These are phyloP conservation scores for Panzeria rudis DNA, from an alignment of 2,888 invertebrate genomes.

Conservation along the genomic window DNA sequence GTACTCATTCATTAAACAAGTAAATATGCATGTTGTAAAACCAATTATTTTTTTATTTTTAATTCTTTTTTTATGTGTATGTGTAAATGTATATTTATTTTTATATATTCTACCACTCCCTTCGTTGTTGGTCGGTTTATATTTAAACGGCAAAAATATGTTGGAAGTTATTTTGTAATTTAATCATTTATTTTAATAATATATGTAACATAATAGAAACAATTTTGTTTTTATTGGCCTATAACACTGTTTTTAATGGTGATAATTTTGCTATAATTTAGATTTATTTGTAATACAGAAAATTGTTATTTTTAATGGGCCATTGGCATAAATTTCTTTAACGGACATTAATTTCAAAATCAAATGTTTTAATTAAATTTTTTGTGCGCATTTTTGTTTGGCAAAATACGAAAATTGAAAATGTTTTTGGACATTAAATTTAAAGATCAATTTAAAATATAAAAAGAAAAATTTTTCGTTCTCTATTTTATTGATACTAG, in stretches of 20 bases:
- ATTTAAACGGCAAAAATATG: not conserved
- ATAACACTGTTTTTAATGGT: slow-evolving; percentile 56
- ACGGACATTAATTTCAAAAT: slow-evolving; percentile 36
- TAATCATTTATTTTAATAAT: slow-evolving; percentile 40
- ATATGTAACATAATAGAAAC: slow-evolving; percentile 55
- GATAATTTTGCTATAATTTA: slow-evolving; percentile 43
- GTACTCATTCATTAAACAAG: slow-evolving; percentile 1
- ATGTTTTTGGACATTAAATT: too few relatives aligned
- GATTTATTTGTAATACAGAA: slow-evolving; percentile 40
- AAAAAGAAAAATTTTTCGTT: too few relatives aligned
- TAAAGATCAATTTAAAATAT: too few relatives aligned
- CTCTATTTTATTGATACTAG: too few relatives aligned
- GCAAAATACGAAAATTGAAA: too few relatives aligned
- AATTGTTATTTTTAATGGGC: slow-evolving; percentile 31
- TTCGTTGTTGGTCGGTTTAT: not conserved
- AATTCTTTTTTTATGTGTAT: slow-evolving; percentile 34
- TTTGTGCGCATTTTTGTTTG: too few relatives aligned
- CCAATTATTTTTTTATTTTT: slow-evolving; percentile 56
- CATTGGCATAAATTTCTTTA: slow-evolving; percentile 39
- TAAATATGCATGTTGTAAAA: slow-evolving; percentile 45
- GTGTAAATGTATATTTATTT: slow-evolving; percentile 1
- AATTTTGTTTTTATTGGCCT: slow-evolving; percentile 50
- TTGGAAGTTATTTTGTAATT: slow-evolving; percentile 18
- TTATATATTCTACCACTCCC: not conserved
- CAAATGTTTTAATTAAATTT: slow-evolving; percentile 43